Conservation (phyloP, 1,140 invertebrate species). For the Paralvinella palmiformis region DNA sequence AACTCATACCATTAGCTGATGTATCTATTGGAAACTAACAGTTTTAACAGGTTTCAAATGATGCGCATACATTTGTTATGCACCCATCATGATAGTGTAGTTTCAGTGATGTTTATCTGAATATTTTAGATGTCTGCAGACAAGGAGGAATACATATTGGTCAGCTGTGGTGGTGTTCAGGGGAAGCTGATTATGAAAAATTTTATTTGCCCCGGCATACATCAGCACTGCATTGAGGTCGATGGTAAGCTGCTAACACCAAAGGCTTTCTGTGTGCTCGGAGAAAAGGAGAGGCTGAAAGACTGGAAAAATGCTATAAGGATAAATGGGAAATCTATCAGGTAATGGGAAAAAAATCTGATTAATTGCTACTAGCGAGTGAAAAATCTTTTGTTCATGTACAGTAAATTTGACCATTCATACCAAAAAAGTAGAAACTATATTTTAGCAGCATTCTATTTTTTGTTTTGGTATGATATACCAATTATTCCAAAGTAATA, state of each 20-base stretch:
- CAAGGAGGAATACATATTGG: constrained; percentile 18
- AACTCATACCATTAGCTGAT: no score
- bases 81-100: no score
- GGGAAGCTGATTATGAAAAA: constrained; percentile 44
- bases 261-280: constrained; percentile 47
- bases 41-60: no score
- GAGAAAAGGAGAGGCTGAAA: constrained; percentile 51
- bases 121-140: no score
- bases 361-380: no score
- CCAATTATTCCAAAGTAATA: neutral
- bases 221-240: constrained; percentile 48
- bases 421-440: neutral
- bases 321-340: constrained; percentile 44
- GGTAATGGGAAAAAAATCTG: constrained; percentile 25
- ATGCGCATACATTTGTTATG: no score
- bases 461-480: neutral
- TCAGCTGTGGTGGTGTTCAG: constrained; percentile 46
- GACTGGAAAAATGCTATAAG: constrained; percentile 53
- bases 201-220: constrained; percentile 52
- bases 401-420: neutral
- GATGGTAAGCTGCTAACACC: constrained; percentile 46
- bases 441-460: neutral
- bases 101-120: no score
- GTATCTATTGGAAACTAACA: no score
- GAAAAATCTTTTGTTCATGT: neutral